These are phyloP conservation scores for Acestrorhynchus altus DNA, from an alignment of 2,797 vertebrate species.

Conservation along the genomic window DNA sequence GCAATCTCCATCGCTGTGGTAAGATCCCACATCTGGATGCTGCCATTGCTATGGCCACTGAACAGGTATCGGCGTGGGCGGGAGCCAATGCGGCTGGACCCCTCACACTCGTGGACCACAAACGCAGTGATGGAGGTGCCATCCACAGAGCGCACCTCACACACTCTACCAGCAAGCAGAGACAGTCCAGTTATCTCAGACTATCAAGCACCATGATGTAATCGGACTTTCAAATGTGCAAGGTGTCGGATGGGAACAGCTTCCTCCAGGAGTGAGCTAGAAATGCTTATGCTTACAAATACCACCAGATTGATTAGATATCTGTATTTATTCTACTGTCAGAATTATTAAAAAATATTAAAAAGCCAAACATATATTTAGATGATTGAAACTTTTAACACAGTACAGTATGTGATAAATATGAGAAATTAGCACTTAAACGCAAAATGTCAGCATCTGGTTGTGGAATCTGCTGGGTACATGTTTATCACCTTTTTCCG, in stretches of 20 bases:
- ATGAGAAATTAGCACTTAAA: too few relatives aligned
- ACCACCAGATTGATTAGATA: too few relatives aligned
- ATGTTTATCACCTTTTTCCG: constrained; percentile 81
- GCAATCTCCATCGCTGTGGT: constrained; percentile 90
- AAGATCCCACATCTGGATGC: constrained; percentile 95
- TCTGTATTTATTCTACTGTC: too few relatives aligned
- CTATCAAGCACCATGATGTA: neutral
- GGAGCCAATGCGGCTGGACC: constrained; percentile 89
- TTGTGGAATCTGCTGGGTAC: neutral
- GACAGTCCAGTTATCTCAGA: neutral
- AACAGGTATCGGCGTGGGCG: constrained; percentile 88
- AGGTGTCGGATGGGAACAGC: too few relatives aligned
- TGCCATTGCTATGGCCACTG: constrained; percentile 90
- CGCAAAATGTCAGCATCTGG: too few relatives aligned
- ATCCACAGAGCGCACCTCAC: constrained; percentile 88
- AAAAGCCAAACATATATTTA: too few relatives aligned
- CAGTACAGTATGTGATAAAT: too few relatives aligned
- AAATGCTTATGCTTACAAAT: too few relatives aligned
- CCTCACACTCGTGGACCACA: constrained; percentile 91
- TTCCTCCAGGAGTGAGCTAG: too few relatives aligned
- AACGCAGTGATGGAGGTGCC: constrained; percentile 85
- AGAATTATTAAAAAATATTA: too few relatives aligned
- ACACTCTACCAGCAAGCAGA: constrained; percentile 76
- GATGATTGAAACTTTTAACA: too few relatives aligned
- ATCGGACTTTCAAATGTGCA: too few relatives aligned